These are phyloP conservation scores for Synanceia verrucosa DNA, from an alignment of 2,797 vertebrate species.

Conservation along the genomic window DNA sequence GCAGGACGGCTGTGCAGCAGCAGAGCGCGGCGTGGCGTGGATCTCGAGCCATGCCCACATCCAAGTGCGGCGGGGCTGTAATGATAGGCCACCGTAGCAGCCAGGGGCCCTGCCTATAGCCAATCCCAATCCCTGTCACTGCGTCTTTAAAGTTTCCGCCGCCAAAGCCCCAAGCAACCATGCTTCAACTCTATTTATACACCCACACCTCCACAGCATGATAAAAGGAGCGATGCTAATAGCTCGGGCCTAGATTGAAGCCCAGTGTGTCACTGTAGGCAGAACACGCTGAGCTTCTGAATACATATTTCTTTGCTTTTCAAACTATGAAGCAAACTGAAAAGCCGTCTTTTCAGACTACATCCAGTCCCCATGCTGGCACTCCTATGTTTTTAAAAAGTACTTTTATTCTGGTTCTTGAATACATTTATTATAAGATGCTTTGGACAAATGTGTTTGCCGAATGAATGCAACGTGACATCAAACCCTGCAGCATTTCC, in stretches of 20 bases:
- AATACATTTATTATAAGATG: neutral
- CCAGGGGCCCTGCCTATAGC: slow-evolving; percentile 39
- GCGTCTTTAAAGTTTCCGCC: slow-evolving; percentile 31
- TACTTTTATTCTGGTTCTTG: neutral
- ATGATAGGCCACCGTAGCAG: slow-evolving; percentile 74
- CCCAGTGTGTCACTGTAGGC: slow-evolving; percentile 16
- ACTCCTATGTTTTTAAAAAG: neutral
- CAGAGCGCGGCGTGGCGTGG: slow-evolving; percentile 50
- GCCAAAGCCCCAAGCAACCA: neutral
- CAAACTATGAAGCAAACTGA: neutral
- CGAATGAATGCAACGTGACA: neutral
- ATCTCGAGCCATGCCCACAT: slow-evolving; percentile 69
- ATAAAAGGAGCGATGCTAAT: slow-evolving; percentile 52
- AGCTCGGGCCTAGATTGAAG: slow-evolving; percentile 21
- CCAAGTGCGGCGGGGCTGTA: slow-evolving; percentile 66
- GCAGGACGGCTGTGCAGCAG: slow-evolving; percentile 42
- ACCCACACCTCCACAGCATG: slow-evolving; percentile 48
- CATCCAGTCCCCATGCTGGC: neutral
- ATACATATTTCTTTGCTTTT: neutral
- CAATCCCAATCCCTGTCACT: slow-evolving; percentile 23
- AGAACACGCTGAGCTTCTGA: neutral
- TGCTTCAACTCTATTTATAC: slow-evolving; percentile 66
- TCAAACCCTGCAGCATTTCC: neutral
- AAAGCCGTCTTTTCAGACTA: neutral
- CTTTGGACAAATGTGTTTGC: neutral